Percentiles rank a stretch among this genome's conserved stretches.
Evolutionary conservation across 37 sponge, comb jelly and placozoan genomes (phyloP).

Genomic region (Amphimedon queenslandica): DNA sequence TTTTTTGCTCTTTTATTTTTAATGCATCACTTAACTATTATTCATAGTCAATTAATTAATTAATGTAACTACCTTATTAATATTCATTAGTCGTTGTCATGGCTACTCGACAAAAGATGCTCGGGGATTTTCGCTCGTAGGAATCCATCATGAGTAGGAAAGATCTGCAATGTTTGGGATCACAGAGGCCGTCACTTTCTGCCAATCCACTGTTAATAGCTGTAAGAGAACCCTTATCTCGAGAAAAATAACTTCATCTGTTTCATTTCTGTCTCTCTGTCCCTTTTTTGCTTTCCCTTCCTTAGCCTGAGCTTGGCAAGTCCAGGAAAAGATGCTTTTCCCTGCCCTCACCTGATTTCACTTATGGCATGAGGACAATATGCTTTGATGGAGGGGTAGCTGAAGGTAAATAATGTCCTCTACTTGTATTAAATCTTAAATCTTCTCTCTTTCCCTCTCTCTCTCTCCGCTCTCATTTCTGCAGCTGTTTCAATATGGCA

Average conservation of each 20-base stretch:
- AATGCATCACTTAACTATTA: neutral
- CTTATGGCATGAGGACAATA: constrained; percentile 64
- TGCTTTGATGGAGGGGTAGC: constrained; percentile 68
- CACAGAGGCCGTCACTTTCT: constrained; percentile 51
- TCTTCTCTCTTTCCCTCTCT: neutral
- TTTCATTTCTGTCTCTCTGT: no score
- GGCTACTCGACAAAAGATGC: neutral
- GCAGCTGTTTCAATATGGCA: constrained; percentile 65
- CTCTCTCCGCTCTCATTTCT: neutral
- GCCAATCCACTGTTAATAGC: constrained; percentile 56
- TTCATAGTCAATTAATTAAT: neutral
- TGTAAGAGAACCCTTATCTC: neutral
- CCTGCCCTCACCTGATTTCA: constrained; percentile 71
- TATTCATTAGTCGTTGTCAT: neutral
- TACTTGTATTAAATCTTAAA: neutral
- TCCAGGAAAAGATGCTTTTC: constrained; percentile 52
- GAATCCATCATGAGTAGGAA: constrained; percentile 42
- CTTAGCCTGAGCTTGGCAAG: constrained; percentile 71
- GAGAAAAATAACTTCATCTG: neutral
- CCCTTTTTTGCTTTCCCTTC: neutral
- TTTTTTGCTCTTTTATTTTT: neutral
- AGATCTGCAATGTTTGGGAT: constrained; percentile 44
- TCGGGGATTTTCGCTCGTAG: neutral
- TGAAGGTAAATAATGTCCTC: constrained; percentile 49
- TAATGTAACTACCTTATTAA: neutral